These are phyloP conservation scores for Lordiphosa collinella DNA, from an alignment of 1,140 invertebrate species.

Conservation along the genomic window DNA sequence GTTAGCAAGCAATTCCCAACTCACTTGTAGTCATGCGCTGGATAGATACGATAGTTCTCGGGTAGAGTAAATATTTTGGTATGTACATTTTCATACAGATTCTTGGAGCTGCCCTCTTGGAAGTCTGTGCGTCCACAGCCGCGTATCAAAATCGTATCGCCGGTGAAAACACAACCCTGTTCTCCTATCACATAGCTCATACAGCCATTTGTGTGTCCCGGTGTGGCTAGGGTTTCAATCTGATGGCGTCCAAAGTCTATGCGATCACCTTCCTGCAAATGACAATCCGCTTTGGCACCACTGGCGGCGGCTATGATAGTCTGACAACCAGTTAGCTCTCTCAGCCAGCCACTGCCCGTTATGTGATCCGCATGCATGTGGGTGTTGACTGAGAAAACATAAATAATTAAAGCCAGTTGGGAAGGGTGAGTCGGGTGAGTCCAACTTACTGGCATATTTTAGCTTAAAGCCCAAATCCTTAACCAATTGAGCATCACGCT, in stretches of 20 bases:
- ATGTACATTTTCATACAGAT: slow-evolving; percentile 94
- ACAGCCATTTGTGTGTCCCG: slow-evolving; percentile 97
- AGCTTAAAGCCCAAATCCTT: slow-evolving; percentile 91
- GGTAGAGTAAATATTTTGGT: slow-evolving; percentile 93
- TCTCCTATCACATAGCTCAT: slow-evolving; percentile 83
- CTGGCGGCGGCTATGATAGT: slow-evolving; percentile 92
- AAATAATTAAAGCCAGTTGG: slow-evolving; percentile 3
- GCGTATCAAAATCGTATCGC: slow-evolving; percentile 95
- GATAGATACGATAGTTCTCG: slow-evolving; percentile 91
- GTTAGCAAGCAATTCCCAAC: not conserved
- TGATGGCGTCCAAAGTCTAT: slow-evolving; percentile 87
- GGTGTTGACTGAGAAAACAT: slow-evolving; percentile 89
- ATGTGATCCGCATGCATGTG: slow-evolving; percentile 99
- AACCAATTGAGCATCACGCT: slow-evolving; percentile 89
- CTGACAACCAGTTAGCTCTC: slow-evolving; percentile 87
- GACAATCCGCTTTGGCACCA: slow-evolving; percentile 92
- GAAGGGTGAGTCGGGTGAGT: not conserved
- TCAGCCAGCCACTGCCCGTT: slow-evolving; percentile 95
- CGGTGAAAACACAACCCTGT: slow-evolving; percentile 93
- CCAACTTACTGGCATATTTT: slow-evolving; percentile 90
- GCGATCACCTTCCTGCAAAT: slow-evolving; percentile 87
- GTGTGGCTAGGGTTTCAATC: slow-evolving; percentile 89
- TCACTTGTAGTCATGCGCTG: slow-evolving; percentile 96
- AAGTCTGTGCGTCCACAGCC: slow-evolving; percentile 93
- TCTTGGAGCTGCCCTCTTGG: slow-evolving; percentile 89